These are phyloP conservation scores for Rana temporaria DNA, from an alignment of 2,113 vertebrate genomes.

Conservation along the genomic window DNA sequence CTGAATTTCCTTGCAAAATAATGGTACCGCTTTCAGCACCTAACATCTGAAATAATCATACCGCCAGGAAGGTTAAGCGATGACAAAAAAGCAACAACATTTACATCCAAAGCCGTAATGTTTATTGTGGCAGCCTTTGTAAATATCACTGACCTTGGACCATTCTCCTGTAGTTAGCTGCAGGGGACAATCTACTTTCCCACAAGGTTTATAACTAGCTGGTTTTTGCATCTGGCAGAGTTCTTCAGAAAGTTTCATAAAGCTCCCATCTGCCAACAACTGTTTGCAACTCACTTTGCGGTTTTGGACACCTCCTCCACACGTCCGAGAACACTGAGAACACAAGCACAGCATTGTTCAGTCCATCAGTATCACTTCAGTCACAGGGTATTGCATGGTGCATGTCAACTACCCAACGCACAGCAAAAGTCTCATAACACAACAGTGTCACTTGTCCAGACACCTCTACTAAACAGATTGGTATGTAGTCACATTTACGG, in stretches of 20 bases:
- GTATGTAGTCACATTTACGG: conserved; percentile 17
- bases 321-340: conserved; percentile 84
- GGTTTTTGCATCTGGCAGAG: conserved; percentile 75
- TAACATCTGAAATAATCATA: no score
- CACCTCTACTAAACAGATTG: neutral
- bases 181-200: conserved; percentile 80
- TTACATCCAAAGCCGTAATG: neutral
- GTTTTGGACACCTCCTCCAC: conserved; percentile 82
- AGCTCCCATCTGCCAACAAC: conserved; percentile 84
- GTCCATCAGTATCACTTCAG: conserved; percentile 41
- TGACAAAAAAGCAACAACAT: neutral
- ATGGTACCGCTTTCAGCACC: no score
- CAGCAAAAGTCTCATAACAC: conserved; percentile 12
- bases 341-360: conserved; percentile 26
- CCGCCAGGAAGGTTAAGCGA: no score
- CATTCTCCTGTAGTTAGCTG: conserved; percentile 80
- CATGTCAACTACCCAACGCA: neutral
- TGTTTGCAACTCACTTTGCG: conserved; percentile 86
- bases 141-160: conserved; percentile 78
- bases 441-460: conserved; percentile 8
- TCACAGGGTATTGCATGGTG: conserved; percentile 5
- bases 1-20: no score
- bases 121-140: neutral
- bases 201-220: conserved; percentile 74
- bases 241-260: conserved; percentile 74